These are phyloP conservation scores for Aplochiton taeniatus DNA, from an alignment of 2,797 vertebrate genomes.

Conservation along the genomic window DNA sequence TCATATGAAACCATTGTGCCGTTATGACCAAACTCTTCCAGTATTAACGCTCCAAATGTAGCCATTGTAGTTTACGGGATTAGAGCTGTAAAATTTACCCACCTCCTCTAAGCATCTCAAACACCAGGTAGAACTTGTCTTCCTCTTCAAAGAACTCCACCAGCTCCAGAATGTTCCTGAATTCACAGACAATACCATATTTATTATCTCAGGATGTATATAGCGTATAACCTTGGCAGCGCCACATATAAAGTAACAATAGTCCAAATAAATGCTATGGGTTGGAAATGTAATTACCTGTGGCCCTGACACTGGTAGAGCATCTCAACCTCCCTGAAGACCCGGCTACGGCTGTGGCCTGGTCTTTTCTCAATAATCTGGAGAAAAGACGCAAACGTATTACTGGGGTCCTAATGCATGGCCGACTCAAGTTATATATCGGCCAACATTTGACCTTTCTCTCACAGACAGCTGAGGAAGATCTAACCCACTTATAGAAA, in stretches of 20 bases:
- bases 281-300: constrained; percentile 73
- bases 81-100: constrained; percentile 26
- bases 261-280: no score
- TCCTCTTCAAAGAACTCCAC: constrained; percentile 99
- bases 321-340: constrained; percentile 98
- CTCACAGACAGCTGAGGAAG: constrained; percentile 34
- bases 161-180: constrained; percentile 93
- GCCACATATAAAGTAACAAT: no score
- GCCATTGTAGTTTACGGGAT: no score
- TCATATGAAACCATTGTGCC: background rate
- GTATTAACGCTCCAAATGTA: no score
- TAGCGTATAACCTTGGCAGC: no score
- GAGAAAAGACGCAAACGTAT: background rate
- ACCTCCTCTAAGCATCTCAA: constrained; percentile 97
- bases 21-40: background rate
- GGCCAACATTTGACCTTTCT: constrained; percentile 12
- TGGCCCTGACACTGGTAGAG: constrained; percentile 99
- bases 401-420: no score
- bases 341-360: constrained; percentile 92
- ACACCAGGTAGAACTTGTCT: constrained; percentile 97
- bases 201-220: no score
- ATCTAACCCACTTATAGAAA: constrained; percentile 54
- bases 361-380: constrained; percentile 97
- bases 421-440: no score
- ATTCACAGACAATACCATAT: background rate